A percentile compares a stretch with the other conserved stretches of the same genome.
Evolutionary conservation across 2,888 invertebrate genomes (phyloP).

Genomic region (Temnothorax ravouxi): DNA sequence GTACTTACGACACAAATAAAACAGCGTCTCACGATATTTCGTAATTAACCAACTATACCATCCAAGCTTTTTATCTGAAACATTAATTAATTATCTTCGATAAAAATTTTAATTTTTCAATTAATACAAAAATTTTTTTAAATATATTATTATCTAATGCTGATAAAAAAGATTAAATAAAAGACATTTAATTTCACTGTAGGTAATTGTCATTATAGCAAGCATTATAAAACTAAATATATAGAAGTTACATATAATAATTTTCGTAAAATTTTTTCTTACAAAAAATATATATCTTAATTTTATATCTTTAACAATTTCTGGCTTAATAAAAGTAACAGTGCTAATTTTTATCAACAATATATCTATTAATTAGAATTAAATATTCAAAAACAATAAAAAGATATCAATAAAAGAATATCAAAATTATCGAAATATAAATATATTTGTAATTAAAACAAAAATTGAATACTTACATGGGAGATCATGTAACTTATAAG

Average conservation of each 20-base stretch:
- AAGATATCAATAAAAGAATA: neutral
- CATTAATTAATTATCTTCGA: slow-evolving; percentile 11
- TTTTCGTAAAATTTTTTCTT: neutral
- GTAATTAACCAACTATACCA: slow-evolving; percentile 67
- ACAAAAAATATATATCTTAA: neutral
- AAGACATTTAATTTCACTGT: neutral
- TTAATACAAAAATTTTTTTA: neutral
- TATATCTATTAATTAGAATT: neutral
- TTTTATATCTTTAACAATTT: neutral
- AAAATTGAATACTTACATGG: slow-evolving; percentile 67
- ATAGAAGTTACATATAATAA: neutral
- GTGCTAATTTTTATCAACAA: neutral
- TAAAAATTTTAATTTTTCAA: neutral
- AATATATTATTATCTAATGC: neutral
- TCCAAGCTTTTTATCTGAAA: slow-evolving; percentile 73
- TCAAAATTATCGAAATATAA: neutral
- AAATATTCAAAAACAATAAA: neutral
- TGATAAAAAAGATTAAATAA: neutral
- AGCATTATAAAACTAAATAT: neutral
- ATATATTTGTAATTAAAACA: neutral
- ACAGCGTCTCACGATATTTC: slow-evolving; percentile 58
- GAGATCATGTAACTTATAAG: slow-evolving; percentile 86
- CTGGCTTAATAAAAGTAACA: neutral
- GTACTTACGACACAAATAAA: slow-evolving; percentile 71
- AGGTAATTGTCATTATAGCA: neutral